phyloP scores from a whole-genome alignment of 2,797 vertebrate genomes.

The Hydrocynus forskahlii region DNA sequence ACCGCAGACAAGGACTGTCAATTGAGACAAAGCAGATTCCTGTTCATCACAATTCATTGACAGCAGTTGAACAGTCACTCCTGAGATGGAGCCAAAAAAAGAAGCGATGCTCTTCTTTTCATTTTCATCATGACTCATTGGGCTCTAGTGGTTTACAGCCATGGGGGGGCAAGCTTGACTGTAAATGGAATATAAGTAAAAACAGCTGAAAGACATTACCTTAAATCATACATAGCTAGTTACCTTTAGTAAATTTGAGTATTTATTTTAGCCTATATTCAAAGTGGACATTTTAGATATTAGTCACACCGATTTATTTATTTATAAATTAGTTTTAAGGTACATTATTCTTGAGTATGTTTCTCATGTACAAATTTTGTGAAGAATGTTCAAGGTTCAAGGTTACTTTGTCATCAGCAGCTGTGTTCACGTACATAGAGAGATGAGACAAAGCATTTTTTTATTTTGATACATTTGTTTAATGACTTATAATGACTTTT shows the following conservation, averaged over 20 bases:
- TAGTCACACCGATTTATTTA: too few relatives aligned
- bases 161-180: background rate
- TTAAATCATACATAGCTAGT: background rate
- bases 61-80: background rate
- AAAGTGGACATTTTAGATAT: too few relatives aligned
- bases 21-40: constrained; percentile 69
- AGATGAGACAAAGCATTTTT: too few relatives aligned
- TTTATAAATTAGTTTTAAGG: too few relatives aligned
- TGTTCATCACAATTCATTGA: constrained; percentile 63
- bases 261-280: too few relatives aligned
- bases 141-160: background rate
- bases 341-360: too few relatives aligned
- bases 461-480: too few relatives aligned
- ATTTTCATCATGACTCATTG: background rate
- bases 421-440: too few relatives aligned
- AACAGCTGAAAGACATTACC: background rate
- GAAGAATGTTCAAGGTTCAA: too few relatives aligned
- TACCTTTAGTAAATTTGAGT: too few relatives aligned
- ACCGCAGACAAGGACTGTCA: constrained; percentile 61
- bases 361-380: background rate
- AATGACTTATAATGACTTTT: too few relatives aligned
- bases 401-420: too few relatives aligned
- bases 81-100: background rate
- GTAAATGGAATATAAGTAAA: background rate
- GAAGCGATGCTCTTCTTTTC: background rate